These are phyloP conservation scores for Leucozona laternaria DNA, from an alignment of 2,888 invertebrate species.

Conservation along the genomic window DNA sequence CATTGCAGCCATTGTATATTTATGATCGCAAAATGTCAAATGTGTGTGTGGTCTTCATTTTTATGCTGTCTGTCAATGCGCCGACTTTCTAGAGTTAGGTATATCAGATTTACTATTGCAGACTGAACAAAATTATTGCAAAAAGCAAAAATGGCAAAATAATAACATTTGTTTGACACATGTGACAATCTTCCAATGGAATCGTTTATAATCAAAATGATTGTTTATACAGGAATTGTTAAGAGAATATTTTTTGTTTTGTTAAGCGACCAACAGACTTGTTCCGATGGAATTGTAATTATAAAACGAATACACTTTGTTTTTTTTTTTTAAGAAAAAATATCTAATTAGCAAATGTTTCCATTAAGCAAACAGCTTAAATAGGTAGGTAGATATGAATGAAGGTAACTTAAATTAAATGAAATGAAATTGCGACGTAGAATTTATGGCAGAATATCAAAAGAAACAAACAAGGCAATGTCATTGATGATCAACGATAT, in stretches of 20 bases:
- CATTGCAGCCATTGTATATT: not conserved
- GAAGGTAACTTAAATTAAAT: not conserved
- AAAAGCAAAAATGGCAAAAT: constrained; percentile 48
- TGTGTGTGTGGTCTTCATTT: constrained; percentile 66
- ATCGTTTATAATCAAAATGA: constrained; percentile 23
- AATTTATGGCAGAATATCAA: not conserved
- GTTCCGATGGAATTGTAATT: constrained; percentile 10
- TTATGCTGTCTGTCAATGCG: constrained; percentile 18
- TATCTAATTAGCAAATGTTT: constrained; percentile 29
- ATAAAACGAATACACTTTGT: constrained; percentile 1
- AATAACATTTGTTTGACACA: constrained; percentile 73
- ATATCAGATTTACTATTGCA: constrained; percentile 32
- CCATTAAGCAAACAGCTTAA: not conserved
- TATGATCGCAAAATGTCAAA: constrained; percentile 34
- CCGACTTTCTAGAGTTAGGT: not conserved
- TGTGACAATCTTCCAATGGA: constrained; percentile 56
- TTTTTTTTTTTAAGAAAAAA: not conserved
- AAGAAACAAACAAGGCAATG: not conserved
- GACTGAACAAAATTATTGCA: constrained; percentile 3
- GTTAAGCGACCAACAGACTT: not conserved
- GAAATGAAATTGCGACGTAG: not conserved
- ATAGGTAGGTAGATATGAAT: no score
- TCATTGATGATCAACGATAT: not conserved
- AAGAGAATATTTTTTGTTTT: not conserved
- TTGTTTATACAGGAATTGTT: constrained; percentile 25